Base-by-base conservation (phyloP, 1,140 invertebrate species). In the Sitobion miscanthi region DNA sequence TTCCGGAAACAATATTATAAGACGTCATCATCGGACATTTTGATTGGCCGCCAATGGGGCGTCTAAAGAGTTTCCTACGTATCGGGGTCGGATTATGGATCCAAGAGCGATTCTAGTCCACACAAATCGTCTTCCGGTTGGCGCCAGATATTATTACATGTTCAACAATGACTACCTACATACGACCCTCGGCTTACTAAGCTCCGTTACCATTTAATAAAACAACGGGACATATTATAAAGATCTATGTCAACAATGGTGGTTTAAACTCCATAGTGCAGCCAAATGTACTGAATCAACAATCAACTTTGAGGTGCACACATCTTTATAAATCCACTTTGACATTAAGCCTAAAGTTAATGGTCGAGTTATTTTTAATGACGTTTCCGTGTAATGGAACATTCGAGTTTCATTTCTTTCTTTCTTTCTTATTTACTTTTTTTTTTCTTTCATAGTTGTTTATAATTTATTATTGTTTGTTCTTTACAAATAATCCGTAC, bases 321-420 rank as follows among this genome's bases (percentile, higher is more conserved):
- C 30, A 69, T 62, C 35, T 90, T 30, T 57, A 42, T 45, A 62
- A 90, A 69, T 42, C 42, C 30, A 69, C 23, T 45, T 62, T 62
- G 54, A 90, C 57, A 62, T 62, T 62, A 25, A 90, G 35, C 38
- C 54, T 11, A 77, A 45, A 90, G 35, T 62, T 62, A 90, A 90
- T 38, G 88, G 88, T 62, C 25, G 35, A 90, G 88, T 90, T 42
- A 62, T 90, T 90, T 87, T 90, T 90, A 62, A 90, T 42, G 88
- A 90, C 52, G 35, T 57, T 90, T 57, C 11, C 52, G 3, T 90
- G 52, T 88, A 88, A 90, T 38, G 21, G 35, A 35, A 57, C 52
- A 42, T 62, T 54, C 52, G 8, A 88, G 49, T 88, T 90, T 62
- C 14, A 21, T 87, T 87, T 52, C 14, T 49, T 87, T 52, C 11